These are phyloP conservation scores for Piezodorus guildinii DNA, from an alignment of 1,140 invertebrate genomes.

Conservation along the genomic window DNA sequence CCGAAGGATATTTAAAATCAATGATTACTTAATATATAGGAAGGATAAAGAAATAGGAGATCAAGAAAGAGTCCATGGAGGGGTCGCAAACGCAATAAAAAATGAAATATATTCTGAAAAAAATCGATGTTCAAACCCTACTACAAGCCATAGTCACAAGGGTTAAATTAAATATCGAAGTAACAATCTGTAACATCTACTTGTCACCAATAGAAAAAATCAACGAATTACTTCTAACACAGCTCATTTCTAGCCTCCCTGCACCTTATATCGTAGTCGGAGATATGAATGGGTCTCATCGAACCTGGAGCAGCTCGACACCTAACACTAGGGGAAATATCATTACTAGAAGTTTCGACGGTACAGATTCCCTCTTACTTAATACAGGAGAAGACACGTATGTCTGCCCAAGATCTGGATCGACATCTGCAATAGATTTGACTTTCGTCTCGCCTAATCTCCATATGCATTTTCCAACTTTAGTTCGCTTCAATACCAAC, in stretches of 20 bases:
- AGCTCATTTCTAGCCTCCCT: not conserved
- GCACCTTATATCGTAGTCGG: not conserved
- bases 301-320: not conserved
- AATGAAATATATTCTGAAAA: not conserved
- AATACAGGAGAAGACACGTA: not conserved
- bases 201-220: not conserved
- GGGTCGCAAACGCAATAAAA: not conserved
- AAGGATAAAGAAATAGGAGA: no score
- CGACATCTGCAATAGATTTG: no score
- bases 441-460: no score
- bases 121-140: not conserved
- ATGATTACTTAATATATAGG: no score
- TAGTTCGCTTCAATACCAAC: no score
- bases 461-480: no score
- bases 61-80: not conserved
- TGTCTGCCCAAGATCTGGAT: not conserved
- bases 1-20: no score
- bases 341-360: not conserved
- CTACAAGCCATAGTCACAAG: not conserved
- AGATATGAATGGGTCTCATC: not conserved
- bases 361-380: not conserved
- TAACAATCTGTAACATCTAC: not conserved
- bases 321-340: not conserved
- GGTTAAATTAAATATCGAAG: no score
- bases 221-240: not conserved